Evolutionary conservation across 2,888 invertebrate species (phyloP).

Genomic region (Lepas anatifera): DNA sequence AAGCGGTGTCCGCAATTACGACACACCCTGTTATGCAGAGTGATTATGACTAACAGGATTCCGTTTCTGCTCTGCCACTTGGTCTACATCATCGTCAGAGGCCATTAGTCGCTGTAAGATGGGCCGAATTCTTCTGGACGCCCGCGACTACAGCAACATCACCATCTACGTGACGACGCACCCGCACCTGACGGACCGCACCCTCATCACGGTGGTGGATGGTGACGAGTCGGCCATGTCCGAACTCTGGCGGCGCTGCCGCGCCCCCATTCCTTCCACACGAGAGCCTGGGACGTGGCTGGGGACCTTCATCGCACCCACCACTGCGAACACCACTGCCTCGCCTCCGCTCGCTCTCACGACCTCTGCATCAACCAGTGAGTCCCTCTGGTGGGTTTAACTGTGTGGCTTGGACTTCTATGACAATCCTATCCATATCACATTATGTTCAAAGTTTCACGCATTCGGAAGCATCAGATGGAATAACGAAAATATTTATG

Average conservation of each 20-base stretch:
- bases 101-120: background rate
- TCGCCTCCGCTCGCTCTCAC: background rate
- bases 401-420: background rate
- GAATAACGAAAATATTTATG: too few relatives aligned
- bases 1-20: too few relatives aligned
- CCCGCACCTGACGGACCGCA: background rate
- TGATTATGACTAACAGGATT: too few relatives aligned
- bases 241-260: background rate
- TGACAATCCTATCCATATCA: background rate
- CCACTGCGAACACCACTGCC: background rate
- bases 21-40: too few relatives aligned
- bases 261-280: background rate
- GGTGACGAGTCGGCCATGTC: background rate
- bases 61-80: too few relatives aligned
- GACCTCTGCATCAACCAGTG: background rate
- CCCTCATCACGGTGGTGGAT: background rate
- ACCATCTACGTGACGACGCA: background rate
- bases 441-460: too few relatives aligned
- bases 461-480: too few relatives aligned
- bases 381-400: too few relatives aligned
- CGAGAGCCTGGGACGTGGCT: too few relatives aligned
- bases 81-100: background rate
- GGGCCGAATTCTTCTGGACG: background rate
- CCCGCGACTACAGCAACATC: background rate
- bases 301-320: background rate